Evolutionary conservation across 2,888 invertebrate genomes (phyloP).

Genomic region (Rapana venosa): DNA sequence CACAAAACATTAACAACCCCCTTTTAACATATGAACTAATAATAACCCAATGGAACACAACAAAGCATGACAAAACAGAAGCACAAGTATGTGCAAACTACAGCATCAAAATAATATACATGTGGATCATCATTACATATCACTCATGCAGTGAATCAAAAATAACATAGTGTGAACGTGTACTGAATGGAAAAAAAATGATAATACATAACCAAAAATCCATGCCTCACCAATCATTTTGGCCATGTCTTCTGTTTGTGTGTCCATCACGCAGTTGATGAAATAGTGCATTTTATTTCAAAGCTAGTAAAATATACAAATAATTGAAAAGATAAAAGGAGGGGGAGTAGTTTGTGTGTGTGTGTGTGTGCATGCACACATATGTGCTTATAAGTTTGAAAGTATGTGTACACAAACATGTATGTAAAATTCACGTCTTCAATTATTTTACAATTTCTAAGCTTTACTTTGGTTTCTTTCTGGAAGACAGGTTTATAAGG

Average conservation of each 20-base stretch:
- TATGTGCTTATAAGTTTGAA: too few relatives aligned
- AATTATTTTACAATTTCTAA: too few relatives aligned
- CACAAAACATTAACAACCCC: too few relatives aligned
- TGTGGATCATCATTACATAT: not conserved
- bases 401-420: not conserved
- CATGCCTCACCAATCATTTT: not conserved
- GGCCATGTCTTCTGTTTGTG: not conserved
- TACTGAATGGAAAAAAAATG: not conserved
- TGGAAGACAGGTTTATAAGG: not conserved
- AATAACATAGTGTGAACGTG: not conserved
- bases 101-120: not conserved
- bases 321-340: not conserved
- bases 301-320: not conserved
- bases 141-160: not conserved
- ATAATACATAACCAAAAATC: not conserved
- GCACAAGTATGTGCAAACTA: not conserved
- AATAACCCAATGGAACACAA: not conserved
- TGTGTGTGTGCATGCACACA: not conserved
- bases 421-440: not conserved
- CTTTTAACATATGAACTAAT: too few relatives aligned
- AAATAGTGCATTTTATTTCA: not conserved
- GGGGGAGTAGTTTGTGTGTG: too few relatives aligned
- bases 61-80: not conserved
- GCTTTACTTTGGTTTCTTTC: too few relatives aligned
- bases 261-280: not conserved